These are phyloP conservation scores for Alitta virens DNA, from an alignment of 2,888 invertebrate species.

Conservation along the genomic window DNA sequence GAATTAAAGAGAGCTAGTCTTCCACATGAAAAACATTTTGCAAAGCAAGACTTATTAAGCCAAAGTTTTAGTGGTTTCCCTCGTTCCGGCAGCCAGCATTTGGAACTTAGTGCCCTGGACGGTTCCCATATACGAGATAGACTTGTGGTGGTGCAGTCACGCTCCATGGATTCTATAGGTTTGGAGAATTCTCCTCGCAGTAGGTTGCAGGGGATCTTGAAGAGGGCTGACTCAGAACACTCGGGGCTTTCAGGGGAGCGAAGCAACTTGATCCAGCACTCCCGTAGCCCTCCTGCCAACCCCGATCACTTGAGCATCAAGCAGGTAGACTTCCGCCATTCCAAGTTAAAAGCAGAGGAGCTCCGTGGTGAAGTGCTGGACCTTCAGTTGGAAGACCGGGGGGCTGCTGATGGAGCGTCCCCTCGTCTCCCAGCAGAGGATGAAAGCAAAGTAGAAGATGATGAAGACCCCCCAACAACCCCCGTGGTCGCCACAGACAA, in stretches of 20 bases:
- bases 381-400: conserved; percentile 26
- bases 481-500: neutral
- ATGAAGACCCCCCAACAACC: neutral
- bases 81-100: neutral
- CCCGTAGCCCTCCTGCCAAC: neutral
- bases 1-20: neutral
- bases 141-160: neutral
- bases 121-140: neutral
- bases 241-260: neutral
- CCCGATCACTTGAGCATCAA: neutral
- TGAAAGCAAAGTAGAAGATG: neutral
- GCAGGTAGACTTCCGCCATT: neutral
- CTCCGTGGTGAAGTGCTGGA: neutral
- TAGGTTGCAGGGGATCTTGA: neutral
- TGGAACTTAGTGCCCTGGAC: neutral
- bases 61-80: neutral
- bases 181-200: neutral
- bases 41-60: no score
- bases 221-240: conserved; percentile 1
- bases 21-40: neutral
- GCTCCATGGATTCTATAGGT: conserved; percentile 1
- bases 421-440: conserved; percentile 22
- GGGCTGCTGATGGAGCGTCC: conserved; percentile 28
- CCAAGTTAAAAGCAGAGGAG: neutral
- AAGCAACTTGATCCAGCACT: neutral